Evolutionary conservation across 2,888 invertebrate genomes (phyloP).

Genomic region (Troilus luridus): DNA sequence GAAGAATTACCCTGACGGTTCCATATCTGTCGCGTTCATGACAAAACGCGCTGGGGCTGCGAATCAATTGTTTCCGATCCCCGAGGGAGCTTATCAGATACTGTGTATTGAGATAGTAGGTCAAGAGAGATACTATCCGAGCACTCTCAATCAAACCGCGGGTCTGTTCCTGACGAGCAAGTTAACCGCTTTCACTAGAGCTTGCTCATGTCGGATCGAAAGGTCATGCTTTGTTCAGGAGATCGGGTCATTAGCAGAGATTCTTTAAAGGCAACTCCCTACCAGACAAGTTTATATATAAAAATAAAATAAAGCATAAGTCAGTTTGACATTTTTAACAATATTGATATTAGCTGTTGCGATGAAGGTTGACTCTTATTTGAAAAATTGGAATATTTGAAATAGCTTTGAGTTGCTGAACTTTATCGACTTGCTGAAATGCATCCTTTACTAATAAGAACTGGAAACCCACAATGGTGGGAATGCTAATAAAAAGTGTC

Average conservation of each 20-base stretch:
- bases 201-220: not conserved
- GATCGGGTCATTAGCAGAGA: not conserved
- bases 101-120: not conserved
- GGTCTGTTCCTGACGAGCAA: not conserved
- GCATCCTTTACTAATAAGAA: too few species aligned
- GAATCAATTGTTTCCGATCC: not conserved
- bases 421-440: not conserved
- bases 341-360: too few species aligned
- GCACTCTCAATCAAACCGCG: not conserved
- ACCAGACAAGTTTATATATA: not conserved
- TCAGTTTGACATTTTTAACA: not conserved
- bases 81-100: not conserved
- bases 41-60: not conserved
- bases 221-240: slow-evolving; percentile 14
- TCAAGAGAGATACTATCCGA: slow-evolving; percentile 21
- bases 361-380: too few species aligned
- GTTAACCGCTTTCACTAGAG: not conserved
- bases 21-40: not conserved
- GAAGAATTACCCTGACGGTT: not conserved
- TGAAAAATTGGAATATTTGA: not conserved
- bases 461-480: too few species aligned
- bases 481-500: too few species aligned
- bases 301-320: not conserved
- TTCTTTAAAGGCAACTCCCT: not conserved
- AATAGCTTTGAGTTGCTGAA: not conserved